phyloP scores from a whole-genome alignment of 1,140 invertebrate genomes.

The Ditylenchus dipsaci region DNA sequence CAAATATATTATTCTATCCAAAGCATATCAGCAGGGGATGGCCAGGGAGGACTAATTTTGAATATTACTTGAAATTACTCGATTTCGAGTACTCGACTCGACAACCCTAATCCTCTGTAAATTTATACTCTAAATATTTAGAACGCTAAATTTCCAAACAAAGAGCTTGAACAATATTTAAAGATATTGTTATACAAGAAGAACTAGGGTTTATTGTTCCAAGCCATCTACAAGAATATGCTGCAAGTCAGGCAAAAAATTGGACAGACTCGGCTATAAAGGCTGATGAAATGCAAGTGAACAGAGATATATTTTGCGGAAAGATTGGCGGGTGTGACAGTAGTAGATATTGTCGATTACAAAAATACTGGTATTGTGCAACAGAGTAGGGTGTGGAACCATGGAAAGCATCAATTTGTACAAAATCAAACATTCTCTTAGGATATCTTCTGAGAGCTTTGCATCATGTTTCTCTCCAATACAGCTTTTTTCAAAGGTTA shows the following conservation, averaged over 20 bases:
- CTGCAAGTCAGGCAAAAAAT: background rate
- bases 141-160: no score
- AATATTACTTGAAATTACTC: no score
- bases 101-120: no score
- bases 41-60: no score
- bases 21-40: no score
- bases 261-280: background rate
- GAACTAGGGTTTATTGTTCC: no score
- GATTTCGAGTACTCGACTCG: no score
- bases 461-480: background rate
- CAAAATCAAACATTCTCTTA: background rate
- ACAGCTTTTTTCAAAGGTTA: background rate
- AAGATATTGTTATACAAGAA: no score
- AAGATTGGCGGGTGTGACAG: background rate
- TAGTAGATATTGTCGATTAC: background rate
- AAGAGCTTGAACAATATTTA: no score
- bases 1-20: no score
- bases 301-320: background rate
- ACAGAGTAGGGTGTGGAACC: background rate
- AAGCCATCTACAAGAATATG: background rate
- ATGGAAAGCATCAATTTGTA: background rate
- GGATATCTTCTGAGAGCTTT: background rate
- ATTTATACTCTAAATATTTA: no score
- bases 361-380: slow-evolving; percentile 2
- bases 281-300: background rate